Base-by-base conservation (phyloP, 1,140 invertebrate genomes). In the Drosophila micromelanica region DNA sequence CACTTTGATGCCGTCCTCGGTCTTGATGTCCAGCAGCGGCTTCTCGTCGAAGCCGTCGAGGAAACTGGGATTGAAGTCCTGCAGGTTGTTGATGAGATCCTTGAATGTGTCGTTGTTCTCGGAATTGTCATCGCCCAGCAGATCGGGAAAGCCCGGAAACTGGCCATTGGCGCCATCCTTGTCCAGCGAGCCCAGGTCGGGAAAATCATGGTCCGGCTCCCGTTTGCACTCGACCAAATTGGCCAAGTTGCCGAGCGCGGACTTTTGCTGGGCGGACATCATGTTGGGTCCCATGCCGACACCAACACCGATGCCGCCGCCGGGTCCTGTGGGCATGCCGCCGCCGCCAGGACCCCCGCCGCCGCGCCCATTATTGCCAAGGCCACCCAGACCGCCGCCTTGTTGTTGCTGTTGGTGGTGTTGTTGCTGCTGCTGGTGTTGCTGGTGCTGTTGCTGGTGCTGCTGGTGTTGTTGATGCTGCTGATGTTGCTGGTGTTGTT, bases 61-160 rank as follows among this genome's bases (percentile, higher is more conserved):
- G 74, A 97, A 96, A 82, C 97, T 96, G 3, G 96, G 95, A 92
- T 95, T 94, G 62, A 96, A 96, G 78, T 96, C 96, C 13, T 96
- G 96, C 80, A 97, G 96, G 91, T 97, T 96, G 2, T 96, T 96
- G 60, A 98, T 97, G 71, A 98, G 94, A 91, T 98, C 96, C 89
- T 98, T 97, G 86, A 98, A 95, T 12, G 96, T 95, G 73, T 96
- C 96, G 73, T 96, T 96, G 75, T 96, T 96, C 71, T 97, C 97
- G 60, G 94, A 94, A 5, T 96, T 95, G 59, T 97, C 96, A 76
- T 97, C 97, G 23, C 96, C 96, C 77, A 97, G 95, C 56, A 96
- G 94, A 73, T 97, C 96, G 20, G 96, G 95, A 49, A 96, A 94
- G 2, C 96, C 96, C 0, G 96, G 95, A 82, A 97, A 96, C 17